phyloP scores from a whole-genome alignment of 92 coral and sea anemone genomes.

The Epizoanthus illoricatus region DNA sequence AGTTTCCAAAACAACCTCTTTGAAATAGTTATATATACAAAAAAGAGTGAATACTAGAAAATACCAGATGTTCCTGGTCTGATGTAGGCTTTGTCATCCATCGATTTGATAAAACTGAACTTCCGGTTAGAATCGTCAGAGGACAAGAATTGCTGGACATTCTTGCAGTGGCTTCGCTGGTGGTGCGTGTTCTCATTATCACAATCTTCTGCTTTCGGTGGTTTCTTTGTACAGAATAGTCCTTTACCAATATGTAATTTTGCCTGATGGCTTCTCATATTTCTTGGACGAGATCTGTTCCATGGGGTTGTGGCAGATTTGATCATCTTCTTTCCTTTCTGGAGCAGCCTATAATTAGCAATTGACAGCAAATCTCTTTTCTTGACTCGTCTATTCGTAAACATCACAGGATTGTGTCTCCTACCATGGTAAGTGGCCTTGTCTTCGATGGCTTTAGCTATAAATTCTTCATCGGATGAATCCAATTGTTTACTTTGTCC shows the following conservation, averaged over 20 bases:
- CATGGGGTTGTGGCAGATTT: slow-evolving; percentile 62
- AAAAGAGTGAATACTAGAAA: no score
- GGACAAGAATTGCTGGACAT: slow-evolving; percentile 12
- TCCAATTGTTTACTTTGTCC: slow-evolving; percentile 18
- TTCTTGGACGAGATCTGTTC: slow-evolving; percentile 57
- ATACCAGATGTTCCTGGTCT: slow-evolving; percentile 51
- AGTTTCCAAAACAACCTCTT: slow-evolving; percentile 13
- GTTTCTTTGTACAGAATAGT: slow-evolving; percentile 51
- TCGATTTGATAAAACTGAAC: slow-evolving; percentile 43
- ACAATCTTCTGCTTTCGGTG: slow-evolving; percentile 56
- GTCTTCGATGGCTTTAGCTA: slow-evolving; percentile 53
- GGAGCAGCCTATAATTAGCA: slow-evolving; percentile 44
- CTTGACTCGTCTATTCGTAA: slow-evolving; percentile 47
- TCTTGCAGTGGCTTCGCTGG: slow-evolving; percentile 40
- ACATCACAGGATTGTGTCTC: slow-evolving; percentile 41
- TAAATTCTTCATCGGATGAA: slow-evolving; percentile 41
- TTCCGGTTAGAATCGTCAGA: slow-evolving; percentile 9
- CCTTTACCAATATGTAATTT: slow-evolving; percentile 41
- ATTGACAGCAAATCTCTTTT: slow-evolving; percentile 41
- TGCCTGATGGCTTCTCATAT: slow-evolving; percentile 42
- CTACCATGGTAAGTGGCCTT: slow-evolving; percentile 50
- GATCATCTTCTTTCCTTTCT: slow-evolving; percentile 37
- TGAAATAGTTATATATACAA: slow-evolving; percentile 24
- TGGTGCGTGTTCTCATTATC: slow-evolving; percentile 53
- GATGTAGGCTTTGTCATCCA: slow-evolving; percentile 52